Percentiles rank a stretch among this genome's conserved stretches.
Conservation (phyloP, 2,113 vertebrate species). For the Perognathus longimembris region DNA sequence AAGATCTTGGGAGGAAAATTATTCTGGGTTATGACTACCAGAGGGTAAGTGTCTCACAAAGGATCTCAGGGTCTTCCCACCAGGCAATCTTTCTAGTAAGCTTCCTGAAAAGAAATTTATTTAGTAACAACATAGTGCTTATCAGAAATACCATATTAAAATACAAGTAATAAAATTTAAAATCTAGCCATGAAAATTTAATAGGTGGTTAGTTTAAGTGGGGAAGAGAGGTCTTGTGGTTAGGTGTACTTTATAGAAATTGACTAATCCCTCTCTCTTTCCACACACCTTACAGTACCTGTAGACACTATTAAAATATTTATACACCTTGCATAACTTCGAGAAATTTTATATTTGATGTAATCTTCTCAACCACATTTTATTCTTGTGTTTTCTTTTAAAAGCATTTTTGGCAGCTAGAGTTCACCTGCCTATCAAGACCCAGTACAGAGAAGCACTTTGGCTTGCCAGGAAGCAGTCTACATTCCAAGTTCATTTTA, state of each 20-base stretch:
- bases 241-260: neutral
- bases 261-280: neutral
- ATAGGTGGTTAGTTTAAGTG: neutral
- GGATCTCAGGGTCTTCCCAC: neutral
- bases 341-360: slow-evolving; percentile 45
- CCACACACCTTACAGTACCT: neutral
- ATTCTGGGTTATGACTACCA: neutral
- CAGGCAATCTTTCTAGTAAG: neutral
- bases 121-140: neutral
- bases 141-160: neutral
- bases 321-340: slow-evolving; percentile 38
- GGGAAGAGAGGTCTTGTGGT: neutral
- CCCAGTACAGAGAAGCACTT: neutral
- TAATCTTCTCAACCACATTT: slow-evolving; percentile 55
- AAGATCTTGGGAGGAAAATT: neutral
- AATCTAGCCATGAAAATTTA: neutral
- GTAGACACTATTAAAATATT: slow-evolving; percentile 56
- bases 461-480: neutral
- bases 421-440: neutral
- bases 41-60: rapidly evolving
- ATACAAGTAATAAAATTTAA: neutral
- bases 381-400: slow-evolving; percentile 64
- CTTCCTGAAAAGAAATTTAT: neutral
- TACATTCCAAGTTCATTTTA: slow-evolving; percentile 29
- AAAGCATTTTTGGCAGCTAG: slow-evolving; percentile 74